phyloP scores from a whole-genome alignment of 2,888 invertebrate species.

The Gortyna flavago region DNA sequence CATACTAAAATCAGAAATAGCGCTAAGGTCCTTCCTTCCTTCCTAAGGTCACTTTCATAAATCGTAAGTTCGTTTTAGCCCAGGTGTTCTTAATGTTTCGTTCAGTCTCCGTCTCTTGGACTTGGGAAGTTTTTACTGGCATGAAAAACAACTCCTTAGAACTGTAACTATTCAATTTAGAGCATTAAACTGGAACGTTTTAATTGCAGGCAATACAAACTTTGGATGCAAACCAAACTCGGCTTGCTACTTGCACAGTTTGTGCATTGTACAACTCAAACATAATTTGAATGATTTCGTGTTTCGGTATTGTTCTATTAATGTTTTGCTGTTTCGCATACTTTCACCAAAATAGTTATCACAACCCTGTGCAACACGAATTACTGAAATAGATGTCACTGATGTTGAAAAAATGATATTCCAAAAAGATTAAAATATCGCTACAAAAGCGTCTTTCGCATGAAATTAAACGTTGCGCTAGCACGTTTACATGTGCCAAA shows the following conservation, averaged over 20 bases:
- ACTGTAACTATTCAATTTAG: slow-evolving; percentile 9
- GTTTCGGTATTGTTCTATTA: slow-evolving; percentile 22
- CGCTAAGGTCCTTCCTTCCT: not conserved
- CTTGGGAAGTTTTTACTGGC: not conserved
- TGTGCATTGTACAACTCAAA: slow-evolving; percentile 43
- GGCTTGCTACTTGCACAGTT: slow-evolving; percentile 37
- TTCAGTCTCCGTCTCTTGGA: not conserved
- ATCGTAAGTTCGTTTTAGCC: not conserved
- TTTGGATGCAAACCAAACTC: slow-evolving; percentile 27
- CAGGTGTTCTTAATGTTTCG: slow-evolving; percentile 40
- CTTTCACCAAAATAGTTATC: not conserved
- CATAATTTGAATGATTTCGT: slow-evolving; percentile 19
- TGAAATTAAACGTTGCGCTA: not conserved
- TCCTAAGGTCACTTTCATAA: slow-evolving; percentile 13
- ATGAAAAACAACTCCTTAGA: not conserved
- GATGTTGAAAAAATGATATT: not conserved
- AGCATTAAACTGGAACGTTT: slow-evolving; percentile 15
- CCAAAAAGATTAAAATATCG: not conserved
- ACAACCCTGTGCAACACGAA: not conserved
- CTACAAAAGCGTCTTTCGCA: not conserved
- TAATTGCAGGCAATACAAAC: slow-evolving; percentile 39
- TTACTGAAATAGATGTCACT: not conserved
- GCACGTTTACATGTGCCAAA: not conserved
- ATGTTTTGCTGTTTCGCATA: slow-evolving; percentile 11
- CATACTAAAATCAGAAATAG: not conserved